phyloP scores from a whole-genome alignment of 1,140 invertebrate species.

The Atta colombica region DNA sequence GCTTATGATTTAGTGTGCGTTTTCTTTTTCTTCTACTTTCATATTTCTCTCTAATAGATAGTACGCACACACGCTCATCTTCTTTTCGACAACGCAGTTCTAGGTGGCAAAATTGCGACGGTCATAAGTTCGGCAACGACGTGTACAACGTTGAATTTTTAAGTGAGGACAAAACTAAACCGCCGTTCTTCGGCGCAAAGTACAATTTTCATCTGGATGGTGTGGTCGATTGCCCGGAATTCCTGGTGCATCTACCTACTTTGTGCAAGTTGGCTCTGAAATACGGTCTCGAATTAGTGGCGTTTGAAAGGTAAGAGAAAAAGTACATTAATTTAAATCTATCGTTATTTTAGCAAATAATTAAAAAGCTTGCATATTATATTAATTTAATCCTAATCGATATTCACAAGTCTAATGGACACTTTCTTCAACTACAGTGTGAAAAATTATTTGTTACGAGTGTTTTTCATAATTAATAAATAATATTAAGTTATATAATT shows the following conservation, averaged over 20 bases:
- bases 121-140: constrained; percentile 94
- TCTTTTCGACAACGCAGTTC: constrained; percentile 82
- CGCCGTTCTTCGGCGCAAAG: constrained; percentile 97
- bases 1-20: constrained; percentile 95
- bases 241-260: constrained; percentile 97
- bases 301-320: constrained; percentile 81
- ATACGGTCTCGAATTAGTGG: constrained; percentile 91
- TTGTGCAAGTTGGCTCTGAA: constrained; percentile 94
- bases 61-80: not conserved
- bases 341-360: not conserved
- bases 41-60: constrained; percentile 10
- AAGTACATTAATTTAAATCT: constrained; percentile 78
- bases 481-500: no score
- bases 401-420: no score
- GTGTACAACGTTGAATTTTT: constrained; percentile 94
- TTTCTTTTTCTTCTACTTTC: constrained; percentile 6
- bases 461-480: no score
- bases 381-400: no score
- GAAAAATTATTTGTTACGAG: no score
- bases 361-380: not conserved
- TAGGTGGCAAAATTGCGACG: constrained; percentile 88
- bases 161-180: constrained; percentile 89
- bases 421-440: no score
- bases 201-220: constrained; percentile 98
- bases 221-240: constrained; percentile 99